Conservation (phyloP, 2,113 vertebrate genomes). For the Bucco capensis region DNA sequence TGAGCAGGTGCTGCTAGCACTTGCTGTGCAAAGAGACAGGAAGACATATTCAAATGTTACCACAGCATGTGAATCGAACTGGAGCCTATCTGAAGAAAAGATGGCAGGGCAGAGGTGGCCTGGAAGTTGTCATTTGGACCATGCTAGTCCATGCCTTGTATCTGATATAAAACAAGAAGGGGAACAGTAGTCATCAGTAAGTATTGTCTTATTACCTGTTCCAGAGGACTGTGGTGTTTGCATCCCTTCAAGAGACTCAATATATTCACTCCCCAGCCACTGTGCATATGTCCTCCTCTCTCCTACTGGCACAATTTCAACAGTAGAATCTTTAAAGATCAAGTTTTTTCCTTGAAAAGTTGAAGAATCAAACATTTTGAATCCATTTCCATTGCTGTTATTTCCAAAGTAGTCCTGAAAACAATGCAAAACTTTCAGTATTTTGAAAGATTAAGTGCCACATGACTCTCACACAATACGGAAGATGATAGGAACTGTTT, state of each 20-base stretch:
- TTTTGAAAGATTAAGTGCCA: background rate
- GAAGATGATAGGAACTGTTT: background rate
- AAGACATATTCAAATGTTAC: background rate
- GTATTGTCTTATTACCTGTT: constrained; percentile 68
- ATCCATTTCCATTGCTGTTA: constrained; percentile 66
- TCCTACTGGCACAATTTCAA: constrained; percentile 73
- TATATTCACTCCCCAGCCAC: constrained; percentile 87
- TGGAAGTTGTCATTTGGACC: background rate
- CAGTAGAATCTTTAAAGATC: constrained; percentile 90
- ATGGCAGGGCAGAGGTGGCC: background rate
- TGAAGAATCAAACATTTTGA: constrained; percentile 91
- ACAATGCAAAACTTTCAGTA: background rate
- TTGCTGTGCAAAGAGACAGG: background rate
- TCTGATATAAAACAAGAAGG: background rate
- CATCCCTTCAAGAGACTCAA: constrained; percentile 79
- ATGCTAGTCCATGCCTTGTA: background rate
- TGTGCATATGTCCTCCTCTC: constrained; percentile 81
- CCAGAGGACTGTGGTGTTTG: constrained; percentile 74
- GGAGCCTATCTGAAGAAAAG: constrained; percentile 3
- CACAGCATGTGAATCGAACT: background rate
- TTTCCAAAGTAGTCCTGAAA: constrained; percentile 82
- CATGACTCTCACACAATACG: background rate
- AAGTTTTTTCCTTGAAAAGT: constrained; percentile 80
- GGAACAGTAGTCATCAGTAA: background rate
- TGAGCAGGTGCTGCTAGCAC: background rate